A percentile compares a stretch with the other conserved stretches of the same genome.
Evolutionary conservation across 2,888 invertebrate genomes (phyloP).

Genomic region (Drosophila paranaensis): DNA sequence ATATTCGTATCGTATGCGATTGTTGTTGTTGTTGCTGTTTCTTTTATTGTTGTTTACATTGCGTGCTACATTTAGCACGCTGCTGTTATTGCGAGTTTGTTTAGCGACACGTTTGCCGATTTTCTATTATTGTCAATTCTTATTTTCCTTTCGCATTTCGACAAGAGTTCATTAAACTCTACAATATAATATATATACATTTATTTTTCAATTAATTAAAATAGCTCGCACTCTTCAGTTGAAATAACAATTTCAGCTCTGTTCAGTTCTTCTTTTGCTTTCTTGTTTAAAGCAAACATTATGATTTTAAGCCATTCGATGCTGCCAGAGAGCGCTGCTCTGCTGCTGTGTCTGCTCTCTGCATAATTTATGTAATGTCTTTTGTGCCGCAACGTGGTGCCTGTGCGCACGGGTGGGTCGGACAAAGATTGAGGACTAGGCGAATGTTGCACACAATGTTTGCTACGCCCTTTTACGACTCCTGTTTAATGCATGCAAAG

Average conservation of each 20-base stretch:
- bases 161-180: conserved; percentile 66
- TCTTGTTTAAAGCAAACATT: conserved; percentile 5
- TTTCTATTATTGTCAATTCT: conserved; percentile 47
- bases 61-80: conserved; percentile 67
- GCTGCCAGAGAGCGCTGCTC: background rate
- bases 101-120: conserved; percentile 63
- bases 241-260: background rate
- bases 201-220: conserved; percentile 21
- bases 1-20: conserved; percentile 34
- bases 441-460: conserved; percentile 56
- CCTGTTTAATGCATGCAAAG: conserved; percentile 72
- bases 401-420: background rate
- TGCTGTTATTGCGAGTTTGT: conserved; percentile 61
- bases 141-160: conserved; percentile 20
- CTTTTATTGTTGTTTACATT: conserved; percentile 59
- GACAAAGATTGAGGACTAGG: conserved; percentile 15
- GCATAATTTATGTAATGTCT: conserved; percentile 67
- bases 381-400: conserved; percentile 36
- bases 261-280: background rate
- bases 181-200: no score
- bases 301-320: conserved; percentile 11
- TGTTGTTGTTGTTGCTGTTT: conserved; percentile 14
- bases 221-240: background rate
- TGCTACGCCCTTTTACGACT: conserved; percentile 34
- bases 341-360: conserved; percentile 18